These are phyloP conservation scores for Cliona cf. orientalis DNA, from an alignment of 37 sponge, comb jelly and placozoan species.

Conservation along the genomic window DNA sequence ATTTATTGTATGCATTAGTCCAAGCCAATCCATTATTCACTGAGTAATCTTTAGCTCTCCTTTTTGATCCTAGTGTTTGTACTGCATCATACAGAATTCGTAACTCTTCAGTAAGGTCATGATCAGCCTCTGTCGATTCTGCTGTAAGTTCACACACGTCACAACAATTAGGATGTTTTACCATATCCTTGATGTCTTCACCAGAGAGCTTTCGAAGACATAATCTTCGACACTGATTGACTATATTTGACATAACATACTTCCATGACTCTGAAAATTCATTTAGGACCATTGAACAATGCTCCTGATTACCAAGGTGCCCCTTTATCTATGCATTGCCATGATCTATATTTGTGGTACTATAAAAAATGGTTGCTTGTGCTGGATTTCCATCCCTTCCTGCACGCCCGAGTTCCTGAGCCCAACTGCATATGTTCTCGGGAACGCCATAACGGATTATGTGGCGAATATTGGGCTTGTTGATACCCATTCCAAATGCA, in stretches of 20 bases:
- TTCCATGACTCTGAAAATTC: constrained; percentile 12
- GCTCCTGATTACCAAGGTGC: neutral
- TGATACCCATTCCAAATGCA: constrained; percentile 46
- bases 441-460: too few species aligned
- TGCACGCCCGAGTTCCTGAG: constrained; percentile 4
- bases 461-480: too few species aligned
- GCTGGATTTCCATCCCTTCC: constrained; percentile 2
- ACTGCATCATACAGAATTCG: neutral
- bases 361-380: constrained; percentile 10
- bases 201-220: neutral
- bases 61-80: neutral
- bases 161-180: neutral
- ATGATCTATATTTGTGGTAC: neutral
- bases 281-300: neutral
- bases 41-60: constrained; percentile 16
- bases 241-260: constrained; percentile 6
- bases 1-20: constrained; percentile 7
- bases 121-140: neutral
- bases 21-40: constrained; percentile 15
- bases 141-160: neutral
- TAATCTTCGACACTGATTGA: neutral
- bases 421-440: constrained; percentile 11
- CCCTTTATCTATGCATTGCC: constrained; percentile 2
- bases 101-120: neutral
- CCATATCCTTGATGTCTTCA: neutral